Evolutionary conservation across 2,797 vertebrate genomes (phyloP).

Genomic region (Podarcis siculus): DNA sequence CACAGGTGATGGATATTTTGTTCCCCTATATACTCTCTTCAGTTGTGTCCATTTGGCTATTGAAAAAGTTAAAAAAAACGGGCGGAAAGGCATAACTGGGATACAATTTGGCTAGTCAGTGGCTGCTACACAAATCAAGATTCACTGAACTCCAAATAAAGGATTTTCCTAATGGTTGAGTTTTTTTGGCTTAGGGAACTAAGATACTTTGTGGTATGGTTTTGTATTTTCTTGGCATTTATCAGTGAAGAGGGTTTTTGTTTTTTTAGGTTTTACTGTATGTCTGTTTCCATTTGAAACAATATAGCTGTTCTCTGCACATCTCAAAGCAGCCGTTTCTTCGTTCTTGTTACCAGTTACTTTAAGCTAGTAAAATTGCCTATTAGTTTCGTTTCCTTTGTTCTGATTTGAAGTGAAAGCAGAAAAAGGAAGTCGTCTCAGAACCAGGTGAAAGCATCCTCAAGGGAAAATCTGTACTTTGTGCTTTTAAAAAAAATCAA

Average conservation of each 20-base stretch:
- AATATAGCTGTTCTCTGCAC: not conserved
- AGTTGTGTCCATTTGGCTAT: not conserved
- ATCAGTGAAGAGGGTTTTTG: no score
- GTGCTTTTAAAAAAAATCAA: not conserved
- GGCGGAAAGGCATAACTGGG: rapidly evolving
- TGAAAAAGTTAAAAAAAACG: not conserved
- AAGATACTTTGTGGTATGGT: not conserved
- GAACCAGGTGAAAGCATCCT: not conserved
- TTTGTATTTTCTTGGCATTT: not conserved
- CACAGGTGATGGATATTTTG: constrained; percentile 83
- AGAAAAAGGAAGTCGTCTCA: not conserved
- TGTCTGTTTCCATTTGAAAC: not conserved
- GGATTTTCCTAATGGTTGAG: not conserved
- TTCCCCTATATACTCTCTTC: not conserved
- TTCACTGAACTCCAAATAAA: not conserved
- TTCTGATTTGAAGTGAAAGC: not conserved
- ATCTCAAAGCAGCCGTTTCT: not conserved
- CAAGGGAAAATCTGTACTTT: not conserved
- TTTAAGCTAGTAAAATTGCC: not conserved
- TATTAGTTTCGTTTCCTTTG: not conserved
- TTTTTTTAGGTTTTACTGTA: not conserved
- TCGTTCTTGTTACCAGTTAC: not conserved
- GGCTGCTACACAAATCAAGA: not conserved
- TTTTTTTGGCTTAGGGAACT: not conserved
- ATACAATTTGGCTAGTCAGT: not conserved